Percentiles rank a stretch among this genome's conserved stretches.
phyloP scores from a whole-genome alignment of 1,140 invertebrate species.

The Pygmarrhopalites habei region DNA sequence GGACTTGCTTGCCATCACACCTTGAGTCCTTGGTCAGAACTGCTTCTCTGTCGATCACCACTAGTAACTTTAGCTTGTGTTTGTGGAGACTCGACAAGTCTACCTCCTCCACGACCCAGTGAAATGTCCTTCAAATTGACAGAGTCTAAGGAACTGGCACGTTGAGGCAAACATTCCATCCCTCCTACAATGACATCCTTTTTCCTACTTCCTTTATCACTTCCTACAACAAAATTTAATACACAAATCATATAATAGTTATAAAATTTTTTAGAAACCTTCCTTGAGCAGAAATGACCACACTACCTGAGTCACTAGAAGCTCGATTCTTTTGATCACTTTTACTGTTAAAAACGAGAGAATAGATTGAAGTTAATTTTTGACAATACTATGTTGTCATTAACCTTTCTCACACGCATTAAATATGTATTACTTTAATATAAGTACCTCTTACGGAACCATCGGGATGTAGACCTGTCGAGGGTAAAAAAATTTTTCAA shows the following conservation, averaged over 20 bases:
- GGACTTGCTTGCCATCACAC: too few relatives aligned
- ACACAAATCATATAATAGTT: too few relatives aligned
- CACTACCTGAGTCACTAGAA: slow-evolving; percentile 38
- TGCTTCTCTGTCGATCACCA: slow-evolving; percentile 28
- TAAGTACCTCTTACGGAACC: slow-evolving; percentile 35
- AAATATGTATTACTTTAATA: too few relatives aligned
- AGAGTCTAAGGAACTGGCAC: slow-evolving; percentile 37
- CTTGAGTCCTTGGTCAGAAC: slow-evolving; percentile 35
- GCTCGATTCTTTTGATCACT: slow-evolving; percentile 31
- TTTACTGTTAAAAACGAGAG: too few relatives aligned
- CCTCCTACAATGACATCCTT: slow-evolving; percentile 14
- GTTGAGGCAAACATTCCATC: slow-evolving; percentile 31
- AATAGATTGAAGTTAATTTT: too few relatives aligned
- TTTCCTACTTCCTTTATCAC: slow-evolving; percentile 26
- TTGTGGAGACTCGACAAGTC: too few relatives aligned
- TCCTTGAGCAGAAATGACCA: too few relatives aligned
- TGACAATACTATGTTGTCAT: too few relatives aligned
- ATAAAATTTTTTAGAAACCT: too few relatives aligned
- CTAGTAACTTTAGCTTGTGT: neutral
- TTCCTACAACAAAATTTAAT: too few relatives aligned
- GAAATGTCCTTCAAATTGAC: slow-evolving; percentile 30
- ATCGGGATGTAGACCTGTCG: slow-evolving; percentile 33
- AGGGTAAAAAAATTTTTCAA: too few relatives aligned
- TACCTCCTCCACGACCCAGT: neutral
- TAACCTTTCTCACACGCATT: too few relatives aligned